Conservation (phyloP, 2,113 vertebrate genomes). For the Phodopus roborovskii region DNA sequence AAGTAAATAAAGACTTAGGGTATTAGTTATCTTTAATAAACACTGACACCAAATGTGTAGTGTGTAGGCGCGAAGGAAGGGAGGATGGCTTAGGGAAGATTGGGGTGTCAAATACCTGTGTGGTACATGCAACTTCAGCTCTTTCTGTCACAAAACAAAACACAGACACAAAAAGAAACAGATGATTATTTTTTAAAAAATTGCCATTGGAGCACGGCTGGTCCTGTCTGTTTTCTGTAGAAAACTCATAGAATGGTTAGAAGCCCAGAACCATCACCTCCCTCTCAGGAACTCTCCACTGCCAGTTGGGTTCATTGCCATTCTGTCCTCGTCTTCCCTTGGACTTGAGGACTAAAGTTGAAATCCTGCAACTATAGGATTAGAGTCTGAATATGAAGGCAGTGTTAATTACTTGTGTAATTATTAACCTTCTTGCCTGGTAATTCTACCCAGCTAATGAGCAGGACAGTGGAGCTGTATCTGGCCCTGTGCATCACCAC, state of each 20-base stretch:
- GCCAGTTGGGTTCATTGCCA: not conserved
- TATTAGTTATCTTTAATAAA: slow-evolving; percentile 96
- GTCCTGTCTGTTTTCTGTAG: not conserved
- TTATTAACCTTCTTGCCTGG: slow-evolving; percentile 63
- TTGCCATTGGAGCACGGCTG: fast-evolving
- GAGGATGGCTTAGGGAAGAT: not conserved
- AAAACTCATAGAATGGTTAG: fast-evolving
- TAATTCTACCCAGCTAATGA: slow-evolving; percentile 72
- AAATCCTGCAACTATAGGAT: slow-evolving; percentile 66
- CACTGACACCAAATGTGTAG: slow-evolving; percentile 91
- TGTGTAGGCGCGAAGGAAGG: slow-evolving; percentile 21
- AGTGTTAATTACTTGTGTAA: slow-evolving; percentile 74
- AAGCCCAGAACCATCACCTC: not conserved
- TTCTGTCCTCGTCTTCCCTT: not conserved
- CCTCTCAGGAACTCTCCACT: not conserved
- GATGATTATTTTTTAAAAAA: not conserved
- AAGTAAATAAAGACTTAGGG: slow-evolving; percentile 91
- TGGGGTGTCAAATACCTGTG: slow-evolving; percentile 85
- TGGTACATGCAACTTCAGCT: slow-evolving; percentile 61
- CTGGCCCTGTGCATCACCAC: slow-evolving; percentile 30
- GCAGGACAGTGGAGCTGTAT: not conserved
- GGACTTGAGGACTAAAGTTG: slow-evolving; percentile 25
- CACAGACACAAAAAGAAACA: not conserved
- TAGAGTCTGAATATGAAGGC: slow-evolving; percentile 51
- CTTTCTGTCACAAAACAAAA: not conserved